Evolutionary conservation across 1,140 invertebrate species (phyloP).

Genomic region (Procambarus clarkii): DNA sequence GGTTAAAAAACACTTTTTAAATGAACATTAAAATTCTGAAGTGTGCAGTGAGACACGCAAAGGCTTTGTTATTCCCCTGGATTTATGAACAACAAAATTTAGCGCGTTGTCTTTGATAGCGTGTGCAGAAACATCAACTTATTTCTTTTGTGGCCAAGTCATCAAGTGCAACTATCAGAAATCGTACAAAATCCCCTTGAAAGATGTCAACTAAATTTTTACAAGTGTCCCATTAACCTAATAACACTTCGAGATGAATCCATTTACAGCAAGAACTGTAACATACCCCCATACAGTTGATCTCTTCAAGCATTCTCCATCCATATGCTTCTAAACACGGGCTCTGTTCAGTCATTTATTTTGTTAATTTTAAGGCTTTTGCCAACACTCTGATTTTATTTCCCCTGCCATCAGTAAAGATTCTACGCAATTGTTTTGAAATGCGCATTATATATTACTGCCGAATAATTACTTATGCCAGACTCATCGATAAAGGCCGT

Average conservation of each 20-base stretch:
- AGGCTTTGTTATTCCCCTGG: background rate
- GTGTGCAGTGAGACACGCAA: slow-evolving; percentile 41
- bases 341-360: background rate
- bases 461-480: background rate
- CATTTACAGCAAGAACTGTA: background rate
- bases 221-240: background rate
- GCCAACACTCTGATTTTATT: background rate
- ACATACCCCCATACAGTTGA: background rate
- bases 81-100: background rate
- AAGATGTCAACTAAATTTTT: background rate
- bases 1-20: background rate
- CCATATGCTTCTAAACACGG: background rate
- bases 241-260: background rate
- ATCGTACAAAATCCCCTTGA: background rate
- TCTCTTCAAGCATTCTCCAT: background rate
- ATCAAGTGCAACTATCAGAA: background rate
- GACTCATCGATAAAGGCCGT: background rate
- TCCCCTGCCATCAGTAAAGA: background rate
- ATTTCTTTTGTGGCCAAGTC: too few species aligned
- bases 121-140: background rate
- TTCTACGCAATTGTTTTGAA: background rate
- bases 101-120: background rate
- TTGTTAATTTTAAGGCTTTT: background rate
- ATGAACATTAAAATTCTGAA: slow-evolving; percentile 35
- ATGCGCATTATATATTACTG: background rate